phyloP scores from a whole-genome alignment of 2,113 vertebrate genomes.

The Desmodus rotundus region DNA sequence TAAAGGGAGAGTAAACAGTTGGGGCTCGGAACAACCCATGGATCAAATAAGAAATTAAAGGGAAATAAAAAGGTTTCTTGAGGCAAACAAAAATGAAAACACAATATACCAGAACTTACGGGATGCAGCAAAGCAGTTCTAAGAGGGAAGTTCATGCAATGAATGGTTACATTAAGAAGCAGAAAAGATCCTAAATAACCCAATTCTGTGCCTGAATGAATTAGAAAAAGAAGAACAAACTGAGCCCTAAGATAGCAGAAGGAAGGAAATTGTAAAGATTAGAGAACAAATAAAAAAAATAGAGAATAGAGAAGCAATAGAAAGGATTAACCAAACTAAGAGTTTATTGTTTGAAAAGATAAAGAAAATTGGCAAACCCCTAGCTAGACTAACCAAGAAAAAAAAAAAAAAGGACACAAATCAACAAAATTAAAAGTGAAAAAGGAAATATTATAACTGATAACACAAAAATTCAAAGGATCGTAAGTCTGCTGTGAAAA shows the following conservation, averaged over 20 bases:
- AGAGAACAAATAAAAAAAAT: background rate
- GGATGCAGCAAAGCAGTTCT: background rate
- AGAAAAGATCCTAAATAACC: background rate
- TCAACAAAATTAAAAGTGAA: background rate
- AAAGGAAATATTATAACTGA: background rate
- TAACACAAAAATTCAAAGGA: background rate
- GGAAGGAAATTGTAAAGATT: background rate
- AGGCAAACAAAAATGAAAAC: background rate
- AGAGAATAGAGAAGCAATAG: background rate
- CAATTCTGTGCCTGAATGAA: background rate
- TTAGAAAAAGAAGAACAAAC: background rate
- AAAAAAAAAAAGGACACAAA: background rate
- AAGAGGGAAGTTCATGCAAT: background rate
- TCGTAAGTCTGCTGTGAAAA: background rate
- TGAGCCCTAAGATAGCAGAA: background rate
- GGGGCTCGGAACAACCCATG: background rate
- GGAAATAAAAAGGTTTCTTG: background rate
- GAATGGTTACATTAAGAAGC: background rate
- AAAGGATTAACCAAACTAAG: background rate
- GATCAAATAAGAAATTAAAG: background rate
- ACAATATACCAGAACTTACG: background rate
- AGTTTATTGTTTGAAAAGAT: background rate
- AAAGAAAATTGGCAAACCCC: background rate
- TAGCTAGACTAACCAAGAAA: background rate
- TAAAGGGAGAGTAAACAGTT: background rate